Base-by-base conservation (phyloP, 2,113 vertebrate species). In the Corydoras maculifer region DNA sequence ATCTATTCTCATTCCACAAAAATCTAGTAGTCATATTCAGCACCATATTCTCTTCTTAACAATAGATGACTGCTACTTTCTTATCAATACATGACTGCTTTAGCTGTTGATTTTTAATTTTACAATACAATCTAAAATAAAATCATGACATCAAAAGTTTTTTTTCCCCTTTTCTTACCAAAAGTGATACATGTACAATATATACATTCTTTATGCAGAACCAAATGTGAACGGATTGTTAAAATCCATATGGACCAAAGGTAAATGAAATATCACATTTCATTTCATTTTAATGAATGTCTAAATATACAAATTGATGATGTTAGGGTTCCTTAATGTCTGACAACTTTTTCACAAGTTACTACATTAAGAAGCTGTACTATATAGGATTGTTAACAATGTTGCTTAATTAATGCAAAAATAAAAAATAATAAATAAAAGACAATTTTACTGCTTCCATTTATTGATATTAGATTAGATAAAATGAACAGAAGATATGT, bases 321-420 rank as follows among this genome's bases (percentile, higher is more conserved):
- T 84, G 84, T 84, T 78, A 77, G 80, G 81, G 84, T 85, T 84
- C 84, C 84, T 79, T 82, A 86, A 86, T 77, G 83, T 88, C 79
- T 80, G 88, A 88, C 86, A 87, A 25, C 18, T 85, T 86, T 87
- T 87, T 88, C 85, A 90, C 88, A 87, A 86, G 78, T 82, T 86
- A 89, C 84, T 85, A 90, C 89, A 87, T 89, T 89, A 82, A 87
- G 88, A 85, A 89, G 87, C 89, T 85, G 86, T 87, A 86, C 85
- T 88, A 89, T 88, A 91, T 87, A 90, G 85, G 87, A 82, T 60
- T 82, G 76, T 82, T 57, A 77, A 82, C 79, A 81, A 75, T 85
- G 87, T 83, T 84, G 77, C 75, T 80, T 79, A 81, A 75, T 79
- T 64, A 76, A 79, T 64, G 49, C 69, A 78, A 67, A 78, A 78